Evolutionary conservation across 2,888 invertebrate species (phyloP).

Genomic region (Plebejus anna): DNA sequence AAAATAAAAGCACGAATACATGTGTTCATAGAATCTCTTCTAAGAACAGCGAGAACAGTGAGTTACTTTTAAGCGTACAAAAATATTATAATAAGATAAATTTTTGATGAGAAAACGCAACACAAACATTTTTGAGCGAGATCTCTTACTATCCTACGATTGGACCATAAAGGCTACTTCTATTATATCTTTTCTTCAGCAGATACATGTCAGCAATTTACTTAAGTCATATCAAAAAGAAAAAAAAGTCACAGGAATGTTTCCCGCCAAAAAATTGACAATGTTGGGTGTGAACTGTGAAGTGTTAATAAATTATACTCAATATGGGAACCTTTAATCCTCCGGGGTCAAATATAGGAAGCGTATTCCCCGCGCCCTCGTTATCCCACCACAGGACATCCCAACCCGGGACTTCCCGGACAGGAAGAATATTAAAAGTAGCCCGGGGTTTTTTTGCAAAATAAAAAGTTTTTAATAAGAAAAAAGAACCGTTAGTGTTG

Average conservation of each 20-base stretch:
- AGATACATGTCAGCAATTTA: neutral
- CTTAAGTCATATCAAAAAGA: neutral
- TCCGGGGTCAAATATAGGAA: conserved; percentile 22
- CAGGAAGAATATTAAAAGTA: conserved; percentile 19
- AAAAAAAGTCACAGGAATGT: neutral
- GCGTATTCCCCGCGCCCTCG: conserved; percentile 18
- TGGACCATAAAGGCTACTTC: too few species aligned
- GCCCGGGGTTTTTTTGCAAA: neutral
- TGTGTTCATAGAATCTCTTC: too few species aligned
- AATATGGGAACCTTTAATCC: conserved; percentile 22
- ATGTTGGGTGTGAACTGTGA: conserved; percentile 5
- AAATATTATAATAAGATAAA: too few species aligned
- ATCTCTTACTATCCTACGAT: too few species aligned
- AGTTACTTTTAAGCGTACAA: too few species aligned
- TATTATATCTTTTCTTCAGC: too few species aligned
- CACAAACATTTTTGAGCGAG: too few species aligned
- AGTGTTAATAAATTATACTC: conserved; percentile 27
- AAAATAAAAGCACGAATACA: too few species aligned
- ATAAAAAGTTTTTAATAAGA: too few species aligned
- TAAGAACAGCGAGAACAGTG: too few species aligned
- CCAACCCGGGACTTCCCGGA: neutral
- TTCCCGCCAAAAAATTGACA: neutral
- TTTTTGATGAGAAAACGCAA: too few species aligned
- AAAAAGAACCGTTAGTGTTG: neutral
- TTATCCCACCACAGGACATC: conserved; percentile 12